Conservation (phyloP, 2,797 vertebrate species). For the Brachymystax lenok region DNA sequence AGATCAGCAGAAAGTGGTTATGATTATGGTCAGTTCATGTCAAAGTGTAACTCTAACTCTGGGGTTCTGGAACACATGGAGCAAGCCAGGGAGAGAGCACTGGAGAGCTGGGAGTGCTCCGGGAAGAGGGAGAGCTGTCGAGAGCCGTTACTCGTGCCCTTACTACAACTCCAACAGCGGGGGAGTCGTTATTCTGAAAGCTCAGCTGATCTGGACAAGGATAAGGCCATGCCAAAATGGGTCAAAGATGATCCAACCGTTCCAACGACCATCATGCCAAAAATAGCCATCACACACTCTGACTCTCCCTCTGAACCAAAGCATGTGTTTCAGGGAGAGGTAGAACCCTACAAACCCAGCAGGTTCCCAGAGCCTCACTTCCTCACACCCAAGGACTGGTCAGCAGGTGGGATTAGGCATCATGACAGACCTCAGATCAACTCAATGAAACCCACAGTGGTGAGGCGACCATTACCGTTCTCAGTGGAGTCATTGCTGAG, state of each 20-base stretch:
- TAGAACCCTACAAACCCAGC: slow-evolving; percentile 44
- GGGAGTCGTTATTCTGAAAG: slow-evolving; percentile 7
- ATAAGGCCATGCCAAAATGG: neutral
- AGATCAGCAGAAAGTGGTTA: slow-evolving; percentile 41
- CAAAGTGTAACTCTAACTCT: slow-evolving; percentile 12
- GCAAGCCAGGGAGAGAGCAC: slow-evolving; percentile 33
- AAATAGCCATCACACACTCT: slow-evolving; percentile 19
- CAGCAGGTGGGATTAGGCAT: slow-evolving; percentile 22
- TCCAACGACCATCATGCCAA: slow-evolving; percentile 27
- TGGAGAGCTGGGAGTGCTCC: slow-evolving; percentile 41
- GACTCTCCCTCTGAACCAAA: slow-evolving; percentile 45
- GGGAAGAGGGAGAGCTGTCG: slow-evolving; percentile 36
- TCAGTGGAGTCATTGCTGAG: slow-evolving; percentile 77
- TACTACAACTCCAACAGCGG: slow-evolving; percentile 11
- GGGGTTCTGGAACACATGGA: slow-evolving; percentile 11
- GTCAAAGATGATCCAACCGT: neutral
- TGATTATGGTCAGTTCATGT: slow-evolving; percentile 38
- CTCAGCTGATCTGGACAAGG: slow-evolving; percentile 29
- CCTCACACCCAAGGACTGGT: slow-evolving; percentile 46
- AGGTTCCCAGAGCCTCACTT: slow-evolving; percentile 54
- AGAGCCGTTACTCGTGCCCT: slow-evolving; percentile 34
- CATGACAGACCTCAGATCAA: slow-evolving; percentile 39
- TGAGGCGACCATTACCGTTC: slow-evolving; percentile 69
- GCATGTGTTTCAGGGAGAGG: slow-evolving; percentile 30
- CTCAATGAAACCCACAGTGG: slow-evolving; percentile 58